phyloP scores from a whole-genome alignment of 2,113 vertebrate genomes.

The Brachyistius frenatus region DNA sequence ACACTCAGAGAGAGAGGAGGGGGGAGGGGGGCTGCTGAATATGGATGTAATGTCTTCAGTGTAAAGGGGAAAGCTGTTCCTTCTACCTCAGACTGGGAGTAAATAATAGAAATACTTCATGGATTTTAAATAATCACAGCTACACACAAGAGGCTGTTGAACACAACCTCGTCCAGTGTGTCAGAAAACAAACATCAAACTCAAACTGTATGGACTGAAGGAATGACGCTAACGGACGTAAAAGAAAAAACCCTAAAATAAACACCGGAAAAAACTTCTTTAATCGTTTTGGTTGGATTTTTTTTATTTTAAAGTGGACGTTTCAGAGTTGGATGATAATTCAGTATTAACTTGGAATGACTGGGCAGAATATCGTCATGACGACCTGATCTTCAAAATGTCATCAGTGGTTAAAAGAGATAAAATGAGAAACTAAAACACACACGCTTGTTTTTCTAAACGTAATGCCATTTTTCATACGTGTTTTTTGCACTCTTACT shows the following conservation, averaged over 20 bases:
- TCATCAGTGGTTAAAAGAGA: background rate
- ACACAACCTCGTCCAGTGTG: no score
- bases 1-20: background rate
- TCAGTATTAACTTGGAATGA: background rate
- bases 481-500: no score
- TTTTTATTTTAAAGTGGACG: background rate
- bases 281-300: no score
- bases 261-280: no score
- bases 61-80: slow-evolving; percentile 17
- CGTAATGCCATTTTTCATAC: no score
- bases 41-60: slow-evolving; percentile 47
- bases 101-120: slow-evolving; percentile 1
- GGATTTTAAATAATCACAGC: no score
- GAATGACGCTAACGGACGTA: no score
- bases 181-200: no score
- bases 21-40: slow-evolving; percentile 7
- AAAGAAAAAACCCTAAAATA: no score
- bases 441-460: background rate
- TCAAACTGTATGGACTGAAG: no score
- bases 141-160: no score
- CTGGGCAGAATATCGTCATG: background rate
- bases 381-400: background rate
- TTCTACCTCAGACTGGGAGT: slow-evolving; percentile 8
- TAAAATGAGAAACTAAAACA: background rate
- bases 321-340: background rate